Conservation (phyloP, 2,797 vertebrate genomes). For the Eidolon dupreanum region DNA sequence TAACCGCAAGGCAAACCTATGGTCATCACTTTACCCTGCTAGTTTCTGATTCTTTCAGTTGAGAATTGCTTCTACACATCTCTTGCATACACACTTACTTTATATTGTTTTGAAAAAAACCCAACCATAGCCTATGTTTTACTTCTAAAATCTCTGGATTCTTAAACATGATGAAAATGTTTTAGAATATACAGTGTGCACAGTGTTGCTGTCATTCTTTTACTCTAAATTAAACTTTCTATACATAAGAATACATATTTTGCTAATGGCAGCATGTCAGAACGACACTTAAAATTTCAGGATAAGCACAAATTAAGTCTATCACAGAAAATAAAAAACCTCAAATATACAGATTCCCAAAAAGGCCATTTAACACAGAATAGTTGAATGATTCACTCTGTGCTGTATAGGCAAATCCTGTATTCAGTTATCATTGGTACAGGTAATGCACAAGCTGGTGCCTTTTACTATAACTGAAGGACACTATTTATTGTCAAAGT, state of each 20-base stretch:
- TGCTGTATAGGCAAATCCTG: constrained; percentile 36
- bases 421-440: neutral
- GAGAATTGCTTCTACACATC: neutral
- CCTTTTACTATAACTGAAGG: constrained; percentile 21
- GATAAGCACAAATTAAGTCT: constrained; percentile 55
- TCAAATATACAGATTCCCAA: constrained; percentile 55
- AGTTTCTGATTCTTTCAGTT: neutral
- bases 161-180: neutral
- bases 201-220: neutral
- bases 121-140: neutral
- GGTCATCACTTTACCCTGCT: neutral
- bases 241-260: neutral
- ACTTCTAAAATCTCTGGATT: constrained; percentile 20
- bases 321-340: constrained; percentile 45
- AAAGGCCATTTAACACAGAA: constrained; percentile 49
- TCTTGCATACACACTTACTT: neutral
- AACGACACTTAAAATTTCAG: constrained; percentile 53
- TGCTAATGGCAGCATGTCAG: constrained; percentile 39
- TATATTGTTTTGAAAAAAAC: neutral
- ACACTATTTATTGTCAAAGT: constrained; percentile 48
- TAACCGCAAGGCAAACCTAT: neutral
- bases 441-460: constrained; percentile 23
- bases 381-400: constrained; percentile 60
- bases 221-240: constrained; percentile 33
- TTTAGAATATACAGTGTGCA: neutral